Percentiles rank a stretch among this genome's conserved stretches.
Conservation (phyloP, 2,797 vertebrate species). For the Enteromius anoplus region DNA sequence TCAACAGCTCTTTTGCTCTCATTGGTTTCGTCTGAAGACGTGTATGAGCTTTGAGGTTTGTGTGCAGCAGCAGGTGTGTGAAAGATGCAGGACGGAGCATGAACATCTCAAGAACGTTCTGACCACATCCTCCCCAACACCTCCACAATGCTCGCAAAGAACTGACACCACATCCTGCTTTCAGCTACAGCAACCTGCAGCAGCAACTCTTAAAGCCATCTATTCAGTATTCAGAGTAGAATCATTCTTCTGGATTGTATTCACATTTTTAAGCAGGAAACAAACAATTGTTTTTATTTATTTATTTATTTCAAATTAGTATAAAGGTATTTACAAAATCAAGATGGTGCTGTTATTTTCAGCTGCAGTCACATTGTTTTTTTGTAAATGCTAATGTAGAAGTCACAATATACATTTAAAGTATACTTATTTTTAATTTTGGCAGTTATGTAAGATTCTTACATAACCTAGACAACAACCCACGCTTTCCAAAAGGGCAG, state of each 20-base stretch:
- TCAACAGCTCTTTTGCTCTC: not conserved
- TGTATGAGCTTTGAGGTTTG: constrained; percentile 27
- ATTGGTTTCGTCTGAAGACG: not conserved
- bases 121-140: constrained; percentile 56
- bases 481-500: constrained; percentile 20
- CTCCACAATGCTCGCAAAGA: constrained; percentile 17
- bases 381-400: not conserved
- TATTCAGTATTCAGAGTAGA: not conserved
- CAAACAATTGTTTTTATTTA: not conserved
- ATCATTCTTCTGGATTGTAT: not conserved
- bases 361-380: not conserved
- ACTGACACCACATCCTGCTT: constrained; percentile 56
- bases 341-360: not conserved
- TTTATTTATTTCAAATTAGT: not conserved
- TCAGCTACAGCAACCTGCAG: constrained; percentile 7
- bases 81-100: constrained; percentile 19
- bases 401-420: not conserved
- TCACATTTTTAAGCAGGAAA: not conserved
- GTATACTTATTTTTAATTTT: not conserved
- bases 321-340: not conserved
- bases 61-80: constrained; percentile 32
- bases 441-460: not conserved
- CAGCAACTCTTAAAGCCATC: not conserved
- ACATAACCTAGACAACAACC: constrained; percentile 17
- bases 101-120: constrained; percentile 37